Conservation (phyloP, 2,797 vertebrate genomes). For the Apodemus agrarius region DNA sequence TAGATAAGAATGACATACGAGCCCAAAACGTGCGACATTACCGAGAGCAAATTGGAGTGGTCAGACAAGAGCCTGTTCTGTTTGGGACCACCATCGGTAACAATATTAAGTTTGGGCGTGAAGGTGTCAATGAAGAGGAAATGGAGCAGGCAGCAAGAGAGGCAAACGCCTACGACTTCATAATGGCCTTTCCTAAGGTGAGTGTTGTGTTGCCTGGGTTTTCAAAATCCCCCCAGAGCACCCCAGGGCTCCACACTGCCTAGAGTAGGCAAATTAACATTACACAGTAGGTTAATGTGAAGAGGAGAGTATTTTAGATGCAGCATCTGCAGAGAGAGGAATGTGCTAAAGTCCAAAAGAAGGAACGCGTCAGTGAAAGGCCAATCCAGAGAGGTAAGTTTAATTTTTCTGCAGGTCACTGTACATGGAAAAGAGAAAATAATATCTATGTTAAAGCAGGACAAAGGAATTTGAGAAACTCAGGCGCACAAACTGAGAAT, state of each 20-base stretch:
- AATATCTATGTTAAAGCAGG: neutral
- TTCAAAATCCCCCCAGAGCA: neutral
- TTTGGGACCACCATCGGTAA: constrained; percentile 84
- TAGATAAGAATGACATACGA: constrained; percentile 79
- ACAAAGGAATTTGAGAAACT: constrained; percentile 40
- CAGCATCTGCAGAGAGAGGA: neutral
- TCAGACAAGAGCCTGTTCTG: constrained; percentile 83
- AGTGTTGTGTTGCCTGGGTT: constrained; percentile 14
- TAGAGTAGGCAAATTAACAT: neutral
- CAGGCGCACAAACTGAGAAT: neutral
- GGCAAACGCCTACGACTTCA: constrained; percentile 83
- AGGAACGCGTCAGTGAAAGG: neutral
- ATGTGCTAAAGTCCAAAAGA: neutral
- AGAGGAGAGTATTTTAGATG: neutral
- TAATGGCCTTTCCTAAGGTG: constrained; percentile 81
- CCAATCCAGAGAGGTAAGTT: neutral
- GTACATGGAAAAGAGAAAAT: neutral
- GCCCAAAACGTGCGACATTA: constrained; percentile 78
- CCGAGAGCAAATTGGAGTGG: constrained; percentile 81
- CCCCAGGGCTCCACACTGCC: neutral
- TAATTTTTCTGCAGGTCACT: constrained; percentile 30
- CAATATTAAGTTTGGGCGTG: constrained; percentile 81
- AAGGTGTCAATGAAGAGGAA: constrained; percentile 83
- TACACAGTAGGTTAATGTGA: neutral
- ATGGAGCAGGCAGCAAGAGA: constrained; percentile 83